Evolutionary conservation across 2,113 vertebrate species (phyloP).

Genomic region (Tonatia bakeri): DNA sequence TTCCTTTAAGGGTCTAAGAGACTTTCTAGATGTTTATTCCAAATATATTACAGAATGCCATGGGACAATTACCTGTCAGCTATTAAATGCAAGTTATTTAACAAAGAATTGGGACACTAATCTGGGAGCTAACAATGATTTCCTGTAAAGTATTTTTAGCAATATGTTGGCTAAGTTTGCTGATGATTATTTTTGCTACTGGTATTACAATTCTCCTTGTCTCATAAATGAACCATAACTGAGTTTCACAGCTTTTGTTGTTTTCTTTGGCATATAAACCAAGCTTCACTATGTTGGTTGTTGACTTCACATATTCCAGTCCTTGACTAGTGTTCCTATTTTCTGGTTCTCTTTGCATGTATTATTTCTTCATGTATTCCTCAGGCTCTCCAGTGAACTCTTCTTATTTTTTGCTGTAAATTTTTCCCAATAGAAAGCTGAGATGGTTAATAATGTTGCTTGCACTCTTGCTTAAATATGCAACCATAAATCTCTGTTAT

Average conservation of each 20-base stretch:
- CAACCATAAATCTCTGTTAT: constrained; percentile 22
- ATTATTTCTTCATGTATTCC: background rate
- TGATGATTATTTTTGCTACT: background rate
- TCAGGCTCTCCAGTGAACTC: background rate
- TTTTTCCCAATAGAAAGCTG: constrained; percentile 24
- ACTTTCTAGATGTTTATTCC: background rate
- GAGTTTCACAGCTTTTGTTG: background rate
- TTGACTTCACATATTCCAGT: background rate
- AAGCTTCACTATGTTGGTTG: background rate
- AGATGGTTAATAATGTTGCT: constrained; percentile 17
- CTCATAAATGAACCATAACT: background rate
- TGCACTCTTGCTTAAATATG: background rate
- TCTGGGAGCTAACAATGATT: background rate
- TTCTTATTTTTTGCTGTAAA: background rate
- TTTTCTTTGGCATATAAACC: background rate
- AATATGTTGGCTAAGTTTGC: background rate
- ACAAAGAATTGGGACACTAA: background rate
- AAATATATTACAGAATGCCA: background rate
- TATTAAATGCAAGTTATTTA: background rate
- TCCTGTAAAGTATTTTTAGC: background rate
- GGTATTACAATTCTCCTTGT: background rate
- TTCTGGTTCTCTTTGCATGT: background rate
- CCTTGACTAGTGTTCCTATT: background rate
- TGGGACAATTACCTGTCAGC: background rate
- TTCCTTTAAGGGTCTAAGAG: background rate